A percentile compares a stretch with the other conserved stretches of the same genome.
These are phyloP conservation scores for Tyto alba DNA, from an alignment of 2,113 vertebrate genomes.

Conservation along the genomic window DNA sequence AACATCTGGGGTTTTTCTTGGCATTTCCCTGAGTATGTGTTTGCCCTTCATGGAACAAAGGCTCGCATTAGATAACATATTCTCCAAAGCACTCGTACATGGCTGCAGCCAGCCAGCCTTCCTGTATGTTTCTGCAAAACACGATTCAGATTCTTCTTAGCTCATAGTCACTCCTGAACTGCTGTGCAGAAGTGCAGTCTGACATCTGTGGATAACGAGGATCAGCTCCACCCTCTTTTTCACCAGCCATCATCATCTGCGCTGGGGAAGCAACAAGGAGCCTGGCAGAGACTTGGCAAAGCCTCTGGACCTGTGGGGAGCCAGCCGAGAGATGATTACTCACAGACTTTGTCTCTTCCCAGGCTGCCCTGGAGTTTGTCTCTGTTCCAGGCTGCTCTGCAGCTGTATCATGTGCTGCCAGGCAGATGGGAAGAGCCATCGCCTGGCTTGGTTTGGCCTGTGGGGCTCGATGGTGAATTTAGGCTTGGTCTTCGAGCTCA, in stretches of 20 bases:
- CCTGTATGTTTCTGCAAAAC: not conserved
- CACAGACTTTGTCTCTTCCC: not conserved
- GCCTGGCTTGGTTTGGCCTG: not conserved
- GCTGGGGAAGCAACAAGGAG: not conserved
- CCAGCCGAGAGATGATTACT: not conserved
- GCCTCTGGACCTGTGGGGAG: not conserved
- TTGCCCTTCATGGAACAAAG: conserved; percentile 5
- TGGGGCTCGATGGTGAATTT: not conserved
- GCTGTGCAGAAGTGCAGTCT: not conserved
- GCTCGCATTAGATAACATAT: not conserved
- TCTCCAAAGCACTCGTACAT: not conserved
- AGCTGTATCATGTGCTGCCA: not conserved
- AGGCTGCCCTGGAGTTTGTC: not conserved
- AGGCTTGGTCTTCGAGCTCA: not conserved
- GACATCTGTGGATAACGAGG: not conserved
- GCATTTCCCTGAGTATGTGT: not conserved
- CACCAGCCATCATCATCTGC: not conserved
- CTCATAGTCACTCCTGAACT: not conserved
- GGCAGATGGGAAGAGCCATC: not conserved
- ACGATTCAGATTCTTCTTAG: not conserved
- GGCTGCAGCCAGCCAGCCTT: not conserved
- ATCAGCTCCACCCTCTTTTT: not conserved
- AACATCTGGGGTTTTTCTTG: not conserved
- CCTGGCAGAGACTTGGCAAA: conserved; percentile 6
- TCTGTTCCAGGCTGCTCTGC: conserved; percentile 5